phyloP scores from a whole-genome alignment of 2,113 vertebrate genomes.

The Onychostoma macrolepis region DNA sequence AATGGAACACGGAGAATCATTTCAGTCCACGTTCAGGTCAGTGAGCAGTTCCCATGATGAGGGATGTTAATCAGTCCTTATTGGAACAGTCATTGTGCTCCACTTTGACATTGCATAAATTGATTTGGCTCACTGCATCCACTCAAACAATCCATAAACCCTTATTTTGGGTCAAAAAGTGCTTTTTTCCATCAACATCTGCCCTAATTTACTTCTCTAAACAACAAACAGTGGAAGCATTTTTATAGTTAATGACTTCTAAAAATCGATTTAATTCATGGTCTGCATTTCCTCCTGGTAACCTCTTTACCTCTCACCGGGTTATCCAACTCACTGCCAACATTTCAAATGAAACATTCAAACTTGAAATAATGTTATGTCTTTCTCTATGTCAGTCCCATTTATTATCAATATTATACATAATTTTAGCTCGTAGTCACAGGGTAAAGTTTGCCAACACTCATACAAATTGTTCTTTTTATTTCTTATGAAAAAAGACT shows the following conservation, averaged over 20 bases:
- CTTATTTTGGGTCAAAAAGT: conserved; percentile 43
- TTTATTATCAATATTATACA: conserved; percentile 8
- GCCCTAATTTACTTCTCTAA: background rate
- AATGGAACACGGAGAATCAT: background rate
- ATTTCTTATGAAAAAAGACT: no score
- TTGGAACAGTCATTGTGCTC: conserved; percentile 41
- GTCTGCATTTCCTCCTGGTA: conserved; percentile 10
- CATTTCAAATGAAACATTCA: background rate
- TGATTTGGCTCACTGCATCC: conserved; percentile 41
- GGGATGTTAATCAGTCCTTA: conserved; percentile 17
- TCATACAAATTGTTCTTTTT: no score
- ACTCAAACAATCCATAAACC: conserved; percentile 48
- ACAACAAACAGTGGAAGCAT: conserved; percentile 18
- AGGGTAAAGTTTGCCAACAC: background rate
- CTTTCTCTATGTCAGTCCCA: background rate
- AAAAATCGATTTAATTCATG: conserved; percentile 45
- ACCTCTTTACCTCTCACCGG: conserved; percentile 6
- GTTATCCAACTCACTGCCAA: conserved; percentile 9
- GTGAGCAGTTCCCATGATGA: conserved; percentile 20
- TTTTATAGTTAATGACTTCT: conserved; percentile 40
- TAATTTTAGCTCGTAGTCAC: background rate
- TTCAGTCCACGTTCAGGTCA: conserved; percentile 41
- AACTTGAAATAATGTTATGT: conserved; percentile 1
- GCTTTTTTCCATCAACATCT: conserved; percentile 16
- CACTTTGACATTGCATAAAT: conserved; percentile 41